A percentile compares a stretch with the other conserved stretches of the same genome.
Conservation (phyloP, 2,888 invertebrate species). For the Eilema caniola region DNA sequence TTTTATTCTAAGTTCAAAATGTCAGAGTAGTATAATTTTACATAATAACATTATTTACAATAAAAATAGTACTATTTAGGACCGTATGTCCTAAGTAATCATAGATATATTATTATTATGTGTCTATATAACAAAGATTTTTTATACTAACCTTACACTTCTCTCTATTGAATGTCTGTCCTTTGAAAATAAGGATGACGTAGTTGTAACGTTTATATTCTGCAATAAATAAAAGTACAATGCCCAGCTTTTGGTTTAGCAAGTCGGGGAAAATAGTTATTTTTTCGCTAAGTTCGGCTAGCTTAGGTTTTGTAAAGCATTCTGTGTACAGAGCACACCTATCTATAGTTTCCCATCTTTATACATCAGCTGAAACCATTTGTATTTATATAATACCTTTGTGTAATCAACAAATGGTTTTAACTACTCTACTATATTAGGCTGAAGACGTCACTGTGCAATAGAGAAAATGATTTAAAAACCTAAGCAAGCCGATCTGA, state of each 20-base stretch:
- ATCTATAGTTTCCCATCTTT: neutral
- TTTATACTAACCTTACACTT: constrained; percentile 2
- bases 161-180: neutral
- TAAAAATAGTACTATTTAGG: constrained; percentile 3
- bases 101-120: neutral
- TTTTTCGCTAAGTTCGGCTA: neutral
- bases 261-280: neutral
- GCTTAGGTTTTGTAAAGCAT: neutral
- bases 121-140: neutral
- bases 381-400: too few relatives aligned
- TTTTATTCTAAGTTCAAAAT: constrained; percentile 44
- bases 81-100: neutral
- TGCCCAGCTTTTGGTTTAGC: neutral
- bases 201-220: neutral
- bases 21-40: constrained; percentile 22
- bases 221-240: constrained; percentile 9
- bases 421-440: neutral
- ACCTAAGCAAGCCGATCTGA: neutral
- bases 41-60: neutral
- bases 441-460: neutral
- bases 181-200: neutral
- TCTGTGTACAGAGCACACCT: neutral
- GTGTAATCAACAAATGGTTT: too few relatives aligned
- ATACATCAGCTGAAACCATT: neutral
- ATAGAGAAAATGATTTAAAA: neutral